Evolutionary conservation across 2,113 vertebrate genomes (phyloP).

Genomic region (Rattus rattus): DNA sequence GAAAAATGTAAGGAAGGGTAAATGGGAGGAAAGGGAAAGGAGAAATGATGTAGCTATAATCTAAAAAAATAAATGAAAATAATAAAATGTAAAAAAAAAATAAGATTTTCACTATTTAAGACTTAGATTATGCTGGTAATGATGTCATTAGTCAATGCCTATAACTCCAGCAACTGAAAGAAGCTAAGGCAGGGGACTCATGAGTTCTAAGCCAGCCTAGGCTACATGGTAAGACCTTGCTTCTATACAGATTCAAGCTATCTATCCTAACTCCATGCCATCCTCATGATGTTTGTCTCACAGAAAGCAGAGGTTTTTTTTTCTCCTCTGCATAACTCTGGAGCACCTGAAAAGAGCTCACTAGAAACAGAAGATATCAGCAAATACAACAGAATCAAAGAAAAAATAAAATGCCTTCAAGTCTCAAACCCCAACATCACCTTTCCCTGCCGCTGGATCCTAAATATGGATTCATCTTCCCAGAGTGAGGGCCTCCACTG

Average conservation of each 20-base stretch:
- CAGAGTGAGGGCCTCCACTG: neutral
- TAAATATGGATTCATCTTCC: neutral
- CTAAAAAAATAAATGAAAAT: neutral
- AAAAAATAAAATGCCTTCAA: slow-evolving; percentile 4
- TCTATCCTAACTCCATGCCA: neutral
- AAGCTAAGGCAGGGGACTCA: neutral
- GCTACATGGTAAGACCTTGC: neutral
- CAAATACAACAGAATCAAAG: neutral
- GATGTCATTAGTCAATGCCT: neutral
- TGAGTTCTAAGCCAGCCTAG: neutral
- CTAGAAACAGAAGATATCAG: neutral
- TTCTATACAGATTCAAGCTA: neutral
- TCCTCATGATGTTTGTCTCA: neutral
- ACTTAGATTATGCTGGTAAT: neutral
- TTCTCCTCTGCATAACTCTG: neutral
- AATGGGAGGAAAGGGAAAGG: neutral
- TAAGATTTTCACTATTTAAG: neutral
- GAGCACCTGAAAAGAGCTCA: neutral
- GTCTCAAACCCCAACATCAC: neutral
- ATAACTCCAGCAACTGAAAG: neutral
- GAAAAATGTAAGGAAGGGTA: neutral
- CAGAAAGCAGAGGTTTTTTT: neutral
- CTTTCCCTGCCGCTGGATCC: neutral
- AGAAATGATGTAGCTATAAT: neutral
- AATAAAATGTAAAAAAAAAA: neutral